Base-by-base conservation (phyloP, 2,797 vertebrate species). In the Periophthalmus magnuspinnatus region DNA sequence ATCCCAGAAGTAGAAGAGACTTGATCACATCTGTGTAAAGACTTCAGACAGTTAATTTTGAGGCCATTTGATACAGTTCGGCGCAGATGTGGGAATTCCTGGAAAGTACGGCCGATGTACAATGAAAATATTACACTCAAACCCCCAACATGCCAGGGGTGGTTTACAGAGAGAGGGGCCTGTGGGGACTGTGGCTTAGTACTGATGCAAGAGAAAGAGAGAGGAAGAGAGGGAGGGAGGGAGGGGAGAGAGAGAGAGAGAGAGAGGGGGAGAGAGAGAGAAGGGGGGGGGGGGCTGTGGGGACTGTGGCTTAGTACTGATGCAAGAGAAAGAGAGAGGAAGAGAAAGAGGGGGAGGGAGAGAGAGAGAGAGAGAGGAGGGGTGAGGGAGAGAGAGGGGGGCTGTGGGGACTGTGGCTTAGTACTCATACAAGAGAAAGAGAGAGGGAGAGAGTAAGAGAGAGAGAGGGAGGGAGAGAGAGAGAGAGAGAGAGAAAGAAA, bases 51-150 rank as follows among this genome's bases (percentile, higher is more conserved):
- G 13, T 13, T 3, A 10, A 32, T 32, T 8, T 5, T 5, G 13
- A 6, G 28, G 21, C 52, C 21, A 55, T 55, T 55, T 22, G 52
- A 57, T 24, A 6, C 55, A 17, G 24, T 24, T 32, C 24, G 21
- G 24, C 55, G 78, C 65, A 65, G 70, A 52, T 56, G 75, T 36
- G 62, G 73, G 72, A 81, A 75, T 88, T 88, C 84, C 83, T 91
- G 77, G 78, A 89, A 86, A 90, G 76, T 77, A 63, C 80, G 64
- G 70, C 70, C 80, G 72, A 77, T 76, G 81, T 72, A 83, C 81
- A 72, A 81, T 86, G 78, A 89, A 86, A 82, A 89, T 86, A 88
- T 86, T 79, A 86, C 68, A 76, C 87, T 89, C 77, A 90, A 89
- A 89, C 81, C 83, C 79, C 82, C 82, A 71, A 80, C 83, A 86